Base-by-base conservation (phyloP, 2,888 invertebrate species). In the Conistra vaccinii region DNA sequence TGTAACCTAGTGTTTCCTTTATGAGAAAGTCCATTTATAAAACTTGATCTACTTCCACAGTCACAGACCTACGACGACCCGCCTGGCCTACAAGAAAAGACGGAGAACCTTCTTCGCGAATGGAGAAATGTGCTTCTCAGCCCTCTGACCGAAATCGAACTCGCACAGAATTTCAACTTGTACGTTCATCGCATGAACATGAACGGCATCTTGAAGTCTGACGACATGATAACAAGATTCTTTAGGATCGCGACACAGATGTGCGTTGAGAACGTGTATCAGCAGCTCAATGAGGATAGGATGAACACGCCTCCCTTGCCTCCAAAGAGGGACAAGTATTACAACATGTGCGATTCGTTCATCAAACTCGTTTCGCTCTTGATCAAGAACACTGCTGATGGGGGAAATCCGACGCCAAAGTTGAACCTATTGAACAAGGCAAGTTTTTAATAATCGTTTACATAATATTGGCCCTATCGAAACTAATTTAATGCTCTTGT, bases 111-210 rank as follows among this genome's bases (percentile, higher is more conserved):
- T 20, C 97, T 99, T 53, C 97, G 99, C 35, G 99, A 99, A 91
- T 99, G 99, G 99, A 98, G 99, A 26, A 97, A 97, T 80, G 98
- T 99, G 90, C 99, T 98, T 89, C 98, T 99, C 90, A 98, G 98
- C 29, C 98, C 98, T 7, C 97, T 97, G 26, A 97, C 98, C 4
- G 98, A 98, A 69, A 97, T 98, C 60, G 99, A 99, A 91, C 97
- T 98, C 0, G 98, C 98, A 0, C 99, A 99, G 94, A 98, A 99
- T 58, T 99, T 99, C 94, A 98, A 98, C 82, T 96, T 98, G 85
- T 99, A 99, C 94, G 99, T 99, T 6, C 99, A 99, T 90, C 98
- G 99, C 94, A 99, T 99, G 99, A 99, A 99, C 93, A 97, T 98
- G 93, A 89, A 95, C 62, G 96, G 99, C 7, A 99, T 99, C 78